Conservation (phyloP, 2,888 invertebrate genomes). For the Hirtodrosophila cameraria region DNA sequence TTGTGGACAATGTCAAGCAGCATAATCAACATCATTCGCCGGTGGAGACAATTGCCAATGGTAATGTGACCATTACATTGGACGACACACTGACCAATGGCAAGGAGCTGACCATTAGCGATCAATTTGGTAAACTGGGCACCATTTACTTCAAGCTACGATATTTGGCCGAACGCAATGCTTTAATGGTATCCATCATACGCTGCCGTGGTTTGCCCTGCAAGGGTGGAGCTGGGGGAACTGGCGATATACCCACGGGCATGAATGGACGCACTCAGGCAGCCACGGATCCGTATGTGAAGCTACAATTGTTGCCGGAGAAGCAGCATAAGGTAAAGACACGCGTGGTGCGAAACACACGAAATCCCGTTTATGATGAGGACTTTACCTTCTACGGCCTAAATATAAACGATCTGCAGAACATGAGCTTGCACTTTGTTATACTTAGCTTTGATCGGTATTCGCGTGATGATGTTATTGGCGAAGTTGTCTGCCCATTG, state of each 20-base stretch:
- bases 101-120: slow-evolving; percentile 67
- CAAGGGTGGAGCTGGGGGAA: slow-evolving; percentile 84
- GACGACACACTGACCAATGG: slow-evolving; percentile 81
- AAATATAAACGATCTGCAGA: slow-evolving; percentile 92
- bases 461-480: slow-evolving; percentile 98
- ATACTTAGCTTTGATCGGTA: slow-evolving; percentile 98
- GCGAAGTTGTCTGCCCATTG: slow-evolving; percentile 96
- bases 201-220: slow-evolving; percentile 94
- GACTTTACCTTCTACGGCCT: slow-evolving; percentile 99
- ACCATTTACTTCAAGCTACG: slow-evolving; percentile 95
- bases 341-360: slow-evolving; percentile 96
- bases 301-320: slow-evolving; percentile 97
- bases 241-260: slow-evolving; percentile 85
- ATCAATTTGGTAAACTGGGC: slow-evolving; percentile 89
- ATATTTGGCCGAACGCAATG: slow-evolving; percentile 95
- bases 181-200: slow-evolving; percentile 95
- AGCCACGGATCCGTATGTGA: slow-evolving; percentile 96
- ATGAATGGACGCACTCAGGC: slow-evolving; percentile 84
- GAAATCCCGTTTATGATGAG: slow-evolving; percentile 98
- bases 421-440: slow-evolving; percentile 96
- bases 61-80: slow-evolving; percentile 65
- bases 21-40: slow-evolving; percentile 61
- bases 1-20: slow-evolving; percentile 60
- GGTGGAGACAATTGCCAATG: slow-evolving; percentile 63
- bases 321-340: slow-evolving; percentile 99